Base-by-base conservation (phyloP, 2,113 vertebrate genomes). In the Chionomys nivalis region DNA sequence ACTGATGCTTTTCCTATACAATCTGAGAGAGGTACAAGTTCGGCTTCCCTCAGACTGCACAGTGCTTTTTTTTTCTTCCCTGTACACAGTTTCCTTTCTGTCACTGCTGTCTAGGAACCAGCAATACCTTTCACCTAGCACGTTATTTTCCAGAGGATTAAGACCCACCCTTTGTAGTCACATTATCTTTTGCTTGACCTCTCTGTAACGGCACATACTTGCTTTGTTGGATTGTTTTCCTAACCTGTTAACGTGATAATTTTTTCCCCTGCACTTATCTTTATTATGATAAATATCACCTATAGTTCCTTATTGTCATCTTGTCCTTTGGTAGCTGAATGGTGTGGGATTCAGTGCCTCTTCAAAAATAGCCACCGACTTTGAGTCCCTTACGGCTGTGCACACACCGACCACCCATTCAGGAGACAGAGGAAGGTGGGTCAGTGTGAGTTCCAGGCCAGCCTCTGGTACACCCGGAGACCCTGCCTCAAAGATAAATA, bases 101-200 rank as follows among this genome's bases (percentile, higher is more conserved):
- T 24, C 55, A 72, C 21, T 65, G 14, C 42, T 88, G 31, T 93
- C 79, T 73, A 61, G 61, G 42, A 92, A 73, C 58, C 66, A 81
- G 66, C 89, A 39, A 89, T 75, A 42, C 78, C 39, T 86, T 92
- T 93, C 90, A 86, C 58, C 49, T 42, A 63, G 33, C 58, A 86
- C 33, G 79, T 83, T 96, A 95, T 96, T 95, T 63, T 39, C 92
- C 21, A 72, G 49, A 9, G 66, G 26, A 93, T 83, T 87, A 75
- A 83, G 96, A 52, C 7, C 93, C 95, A n/a, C 9, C 55, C 52
- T 85, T 70, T n/a, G 49, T 17, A 55, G 13, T 21, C 81, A 24
- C 14, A 24, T 55, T 65, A 33, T 66, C 75, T 92, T 31, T 70
- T 82, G 12, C 77, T 91, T 52, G 16, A 95, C 42, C 44, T 61